phyloP scores from a whole-genome alignment of 2,113 vertebrate species.

The Myrmecobius fasciatus region DNA sequence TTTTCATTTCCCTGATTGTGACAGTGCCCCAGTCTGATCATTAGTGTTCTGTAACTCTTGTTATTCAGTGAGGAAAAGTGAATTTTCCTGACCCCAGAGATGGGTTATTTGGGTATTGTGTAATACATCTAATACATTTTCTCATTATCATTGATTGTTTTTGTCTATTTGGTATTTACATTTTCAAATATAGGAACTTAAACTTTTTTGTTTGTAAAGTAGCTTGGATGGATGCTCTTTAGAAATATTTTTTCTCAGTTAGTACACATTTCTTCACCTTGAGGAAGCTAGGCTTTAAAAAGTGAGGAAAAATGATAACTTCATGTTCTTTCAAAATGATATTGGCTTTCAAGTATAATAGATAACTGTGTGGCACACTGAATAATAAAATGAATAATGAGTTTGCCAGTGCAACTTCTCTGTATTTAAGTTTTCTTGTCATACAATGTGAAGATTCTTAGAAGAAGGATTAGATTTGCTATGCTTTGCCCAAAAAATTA shows the following conservation, averaged over 20 bases:
- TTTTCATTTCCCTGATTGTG: background rate
- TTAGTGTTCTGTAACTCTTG: background rate
- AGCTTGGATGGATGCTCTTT: background rate
- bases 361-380: background rate
- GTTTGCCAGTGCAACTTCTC: background rate
- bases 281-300: background rate
- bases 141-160: background rate
- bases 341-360: background rate
- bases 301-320: background rate
- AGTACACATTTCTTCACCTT: background rate
- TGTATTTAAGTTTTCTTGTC: background rate
- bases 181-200: too few relatives aligned
- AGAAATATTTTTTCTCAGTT: background rate
- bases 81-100: background rate
- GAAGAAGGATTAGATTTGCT: background rate
- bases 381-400: background rate
- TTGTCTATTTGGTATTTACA: too few relatives aligned
- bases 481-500: background rate
- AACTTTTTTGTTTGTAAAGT: background rate
- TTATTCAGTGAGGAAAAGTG: background rate
- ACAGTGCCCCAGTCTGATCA: background rate
- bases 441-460: background rate
- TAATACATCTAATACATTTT: background rate
- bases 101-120: background rate
- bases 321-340: background rate